Percentiles rank a stretch among this genome's conserved stretches.
phyloP scores from a whole-genome alignment of 1,140 invertebrate species.

The Metopolophium dirhodum region DNA sequence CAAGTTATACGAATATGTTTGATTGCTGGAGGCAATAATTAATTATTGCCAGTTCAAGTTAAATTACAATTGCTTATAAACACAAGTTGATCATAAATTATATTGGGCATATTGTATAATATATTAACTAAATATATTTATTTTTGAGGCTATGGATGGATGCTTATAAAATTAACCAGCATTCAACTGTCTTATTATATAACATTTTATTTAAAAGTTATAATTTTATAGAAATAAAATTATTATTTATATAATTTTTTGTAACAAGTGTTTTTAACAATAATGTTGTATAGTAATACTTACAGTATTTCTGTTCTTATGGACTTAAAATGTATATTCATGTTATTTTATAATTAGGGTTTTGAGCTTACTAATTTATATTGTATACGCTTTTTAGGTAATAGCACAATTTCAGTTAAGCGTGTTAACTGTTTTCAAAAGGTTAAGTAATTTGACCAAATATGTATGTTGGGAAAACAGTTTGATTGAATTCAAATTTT shows the following conservation, averaged over 20 bases:
- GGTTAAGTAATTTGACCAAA: neutral
- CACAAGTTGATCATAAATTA: neutral
- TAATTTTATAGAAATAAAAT: constrained; percentile 6
- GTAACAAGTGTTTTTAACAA: neutral
- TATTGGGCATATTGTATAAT: constrained; percentile 23
- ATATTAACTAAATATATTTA: constrained; percentile 16
- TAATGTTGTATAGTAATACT: neutral
- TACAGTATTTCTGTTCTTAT: neutral
- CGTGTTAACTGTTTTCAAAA: neutral
- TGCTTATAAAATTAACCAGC: neutral
- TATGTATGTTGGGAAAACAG: neutral
- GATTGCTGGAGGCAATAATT: neutral
- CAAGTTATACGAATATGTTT: neutral
- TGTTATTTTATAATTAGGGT: neutral
- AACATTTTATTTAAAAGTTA: neutral
- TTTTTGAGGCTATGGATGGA: neutral
- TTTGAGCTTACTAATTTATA: neutral
- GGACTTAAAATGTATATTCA: neutral
- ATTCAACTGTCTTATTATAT: neutral
- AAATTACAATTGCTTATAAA: neutral
- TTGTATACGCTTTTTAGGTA: neutral
- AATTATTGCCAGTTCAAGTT: neutral
- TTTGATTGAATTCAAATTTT: neutral
- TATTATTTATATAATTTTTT: constrained; percentile 22
- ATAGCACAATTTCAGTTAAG: neutral